Evolutionary conservation across 1,140 invertebrate species (phyloP).

Genomic region (Eumeta japonica): DNA sequence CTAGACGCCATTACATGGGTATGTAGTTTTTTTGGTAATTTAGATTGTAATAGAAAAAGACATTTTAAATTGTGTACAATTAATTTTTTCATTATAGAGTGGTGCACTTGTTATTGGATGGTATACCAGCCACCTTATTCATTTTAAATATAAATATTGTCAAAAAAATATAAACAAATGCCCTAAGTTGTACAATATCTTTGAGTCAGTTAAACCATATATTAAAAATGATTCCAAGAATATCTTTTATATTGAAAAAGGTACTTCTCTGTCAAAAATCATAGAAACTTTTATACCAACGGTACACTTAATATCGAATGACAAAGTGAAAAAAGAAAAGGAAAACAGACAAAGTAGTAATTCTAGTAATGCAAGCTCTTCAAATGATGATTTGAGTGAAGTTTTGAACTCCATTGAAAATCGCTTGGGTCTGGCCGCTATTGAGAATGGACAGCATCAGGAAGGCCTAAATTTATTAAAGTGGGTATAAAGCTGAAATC

Average conservation of each 20-base stretch:
- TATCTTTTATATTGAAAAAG: no score
- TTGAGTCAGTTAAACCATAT: no score
- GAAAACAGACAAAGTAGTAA: conserved; percentile 10
- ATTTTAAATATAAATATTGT: conserved; percentile 34
- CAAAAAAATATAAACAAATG: conserved; percentile 14
- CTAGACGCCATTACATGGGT: conserved; percentile 56
- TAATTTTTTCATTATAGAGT: conserved; percentile 36
- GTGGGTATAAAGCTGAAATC: conserved; percentile 15
- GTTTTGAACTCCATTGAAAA: conserved; percentile 55
- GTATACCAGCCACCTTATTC: conserved; percentile 50
- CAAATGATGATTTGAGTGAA: conserved; percentile 34
- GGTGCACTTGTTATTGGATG: conserved; percentile 50
- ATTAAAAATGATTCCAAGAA: no score
- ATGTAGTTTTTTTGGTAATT: conserved; percentile 13
- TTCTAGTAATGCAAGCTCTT: conserved; percentile 14
- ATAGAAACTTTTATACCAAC: conserved; percentile 19
- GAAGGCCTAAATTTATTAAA: conserved; percentile 50
- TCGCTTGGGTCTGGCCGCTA: conserved; percentile 44
- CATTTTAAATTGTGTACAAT: not conserved
- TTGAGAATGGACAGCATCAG: conserved; percentile 48
- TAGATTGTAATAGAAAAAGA: conserved; percentile 2
- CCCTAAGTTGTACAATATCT: conserved; percentile 16
- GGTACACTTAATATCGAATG: conserved; percentile 41
- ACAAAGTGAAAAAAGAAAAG: conserved; percentile 16
- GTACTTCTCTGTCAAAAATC: no score